Base-by-base conservation (phyloP, 2,113 vertebrate species). In the Myotis davidii region DNA sequence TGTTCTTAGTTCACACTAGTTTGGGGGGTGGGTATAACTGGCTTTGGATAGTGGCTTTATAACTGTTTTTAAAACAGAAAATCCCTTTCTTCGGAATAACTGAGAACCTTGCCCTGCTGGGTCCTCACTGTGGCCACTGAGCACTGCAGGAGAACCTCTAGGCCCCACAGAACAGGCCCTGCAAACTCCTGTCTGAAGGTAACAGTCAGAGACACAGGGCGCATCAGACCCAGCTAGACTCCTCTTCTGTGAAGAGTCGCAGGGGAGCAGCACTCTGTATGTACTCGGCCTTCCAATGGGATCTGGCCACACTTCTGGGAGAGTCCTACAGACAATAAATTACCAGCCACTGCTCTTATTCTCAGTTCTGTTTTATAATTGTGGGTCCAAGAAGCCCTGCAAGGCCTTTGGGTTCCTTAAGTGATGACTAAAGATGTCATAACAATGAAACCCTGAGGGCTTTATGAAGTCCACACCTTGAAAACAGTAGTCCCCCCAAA, bases 381-480 rank as follows among this genome's bases (percentile, higher is more conserved):
- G 42, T 78, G 79, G 70, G 42, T 86, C 59, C 72, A 50, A n/a
- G 81, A 87, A 84, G 27, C n/a, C 37, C 85, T 37, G 6, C 3
- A 52, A 94, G 21, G 56, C 42, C n/a, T 85, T 88, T n/a, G 6
- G 34, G 42, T 54, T 82, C 37, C 59, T 87, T 59, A 65, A 79
- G 52, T 25, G 50, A 83, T 56, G 32, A 81, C 82, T 88, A 39
- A 92, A 72, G 77, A 88, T 77, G 89, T 81, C 76, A 52, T 21
- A 96, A 90, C 78, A 86, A 89, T 86, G n/a, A 92, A 87, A 85
- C 65, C 21, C 29, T 2, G 37, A 81, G 17, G 64, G 48, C 70
- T 82, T 85, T 85, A 45, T 65, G 82, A 69, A 96, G 73, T 52
- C 84, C 84, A 93, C 65, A 83, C 37, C 50, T 59, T 39, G 48